phyloP scores from a whole-genome alignment of 2,113 vertebrate genomes.

The Phylloscopus trochiloides region DNA sequence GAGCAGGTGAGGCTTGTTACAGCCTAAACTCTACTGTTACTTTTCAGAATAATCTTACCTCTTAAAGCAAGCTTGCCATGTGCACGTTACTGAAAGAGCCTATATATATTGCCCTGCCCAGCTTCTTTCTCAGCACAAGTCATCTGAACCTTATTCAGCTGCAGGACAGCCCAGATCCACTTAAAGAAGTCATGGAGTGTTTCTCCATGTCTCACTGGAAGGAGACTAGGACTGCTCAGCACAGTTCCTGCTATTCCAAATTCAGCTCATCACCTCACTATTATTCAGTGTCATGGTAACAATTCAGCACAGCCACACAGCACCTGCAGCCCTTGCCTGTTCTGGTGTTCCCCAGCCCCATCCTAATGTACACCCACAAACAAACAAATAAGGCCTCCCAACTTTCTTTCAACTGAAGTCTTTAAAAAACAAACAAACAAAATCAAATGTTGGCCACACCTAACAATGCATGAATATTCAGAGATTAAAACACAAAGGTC shows the following conservation, averaged over 20 bases:
- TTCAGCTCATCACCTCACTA: background rate
- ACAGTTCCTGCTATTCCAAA: background rate
- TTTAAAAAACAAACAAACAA: fast-evolving
- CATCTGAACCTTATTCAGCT: background rate
- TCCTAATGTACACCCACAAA: background rate
- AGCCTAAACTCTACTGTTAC: background rate
- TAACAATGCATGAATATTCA: background rate
- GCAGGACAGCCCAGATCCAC: background rate
- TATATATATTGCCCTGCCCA: background rate
- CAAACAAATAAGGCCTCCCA: background rate
- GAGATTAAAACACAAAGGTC: background rate
- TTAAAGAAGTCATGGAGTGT: background rate
- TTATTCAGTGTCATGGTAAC: slow-evolving; percentile 29
- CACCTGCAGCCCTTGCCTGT: background rate
- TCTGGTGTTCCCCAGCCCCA: background rate
- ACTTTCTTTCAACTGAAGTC: background rate
- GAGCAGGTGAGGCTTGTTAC: background rate
- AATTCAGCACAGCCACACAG: background rate
- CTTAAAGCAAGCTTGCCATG: background rate
- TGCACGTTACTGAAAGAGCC: background rate
- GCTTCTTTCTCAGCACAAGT: background rate
- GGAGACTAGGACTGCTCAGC: background rate
- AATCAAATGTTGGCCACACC: background rate
- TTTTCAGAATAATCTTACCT: background rate
- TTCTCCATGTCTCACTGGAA: background rate